Evolutionary conservation across 2,888 invertebrate genomes (phyloP), one percentile per base, ranked within the genome.

Genomic region (Eurytoma adleriae): DNA sequence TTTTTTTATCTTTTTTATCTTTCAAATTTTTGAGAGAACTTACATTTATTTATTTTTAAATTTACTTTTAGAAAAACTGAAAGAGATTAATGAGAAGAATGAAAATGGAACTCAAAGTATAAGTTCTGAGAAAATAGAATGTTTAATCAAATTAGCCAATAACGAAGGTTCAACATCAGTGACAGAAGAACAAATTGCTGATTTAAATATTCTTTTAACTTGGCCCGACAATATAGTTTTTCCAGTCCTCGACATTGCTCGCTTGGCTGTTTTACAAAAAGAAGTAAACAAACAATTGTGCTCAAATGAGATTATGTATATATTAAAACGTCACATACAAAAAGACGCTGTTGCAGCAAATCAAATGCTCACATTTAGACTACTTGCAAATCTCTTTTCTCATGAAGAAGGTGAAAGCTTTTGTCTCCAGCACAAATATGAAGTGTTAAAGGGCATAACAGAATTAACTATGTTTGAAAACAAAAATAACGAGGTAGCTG

Each of bases 171-270:
- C 80, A 0, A 48, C 82, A 12, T 84, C 84, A 4, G 70, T 82
- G 50, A 59, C 84, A 24, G 79, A 77, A 40, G 72, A 57, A 3
- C 85, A 83, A 24, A 81, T 80, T 1, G 20, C 18, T 16, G 54
- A 14, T 50, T 67, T 80, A 54, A 71, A 48, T 61, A 10, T 57
- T 16, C 18, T 80, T 20, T 72, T 80, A 14, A 75, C 56, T n/a
- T 90, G 90, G 90, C 87, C 90, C 3, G 84, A 85, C 13, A 96
- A 96, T 87, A 93, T 95, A 83, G 92, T 98, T 1, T 98, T 98
- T 88, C 98, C 99, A 0, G 96, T 95, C 4, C 91, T 99, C 84
- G 99, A 99, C 88, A 92, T 98, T 5, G 93, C 97, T 14, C 93
- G 99, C 83, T 91, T 98, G 87, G 96, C 96, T 0, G 93, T 98